These are phyloP conservation scores for Alosa sapidissima DNA, from an alignment of 2,797 vertebrate species.

Conservation along the genomic window DNA sequence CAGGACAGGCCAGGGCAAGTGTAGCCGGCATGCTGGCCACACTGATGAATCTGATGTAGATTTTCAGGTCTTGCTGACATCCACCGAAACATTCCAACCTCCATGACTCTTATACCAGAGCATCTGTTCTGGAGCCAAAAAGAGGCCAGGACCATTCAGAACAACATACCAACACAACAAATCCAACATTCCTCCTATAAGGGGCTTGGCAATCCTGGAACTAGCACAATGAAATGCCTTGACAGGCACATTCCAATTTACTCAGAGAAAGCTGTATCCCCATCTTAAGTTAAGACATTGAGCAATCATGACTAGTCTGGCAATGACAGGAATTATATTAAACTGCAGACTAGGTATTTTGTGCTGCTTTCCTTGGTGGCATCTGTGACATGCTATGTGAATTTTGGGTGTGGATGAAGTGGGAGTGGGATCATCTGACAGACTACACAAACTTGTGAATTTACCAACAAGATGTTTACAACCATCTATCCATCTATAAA, in stretches of 20 bases:
- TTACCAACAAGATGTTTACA: neutral
- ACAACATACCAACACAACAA: constrained; percentile 20
- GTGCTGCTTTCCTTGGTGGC: neutral
- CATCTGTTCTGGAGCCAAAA: constrained; percentile 9
- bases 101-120: neutral
- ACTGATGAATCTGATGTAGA: neutral
- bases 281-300: neutral
- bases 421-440: neutral
- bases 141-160: neutral
- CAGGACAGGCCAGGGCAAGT: neutral
- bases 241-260: constrained; percentile 13
- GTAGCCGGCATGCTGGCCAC: neutral
- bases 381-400: neutral
- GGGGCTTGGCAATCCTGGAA: constrained; percentile 2
- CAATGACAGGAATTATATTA: constrained; percentile 6
- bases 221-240: constrained; percentile 16
- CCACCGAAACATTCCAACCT: neutral
- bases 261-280: neutral
- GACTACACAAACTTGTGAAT: neutral
- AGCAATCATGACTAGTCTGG: constrained; percentile 5
- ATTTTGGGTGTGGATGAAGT: neutral
- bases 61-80: neutral
- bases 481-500: neutral
- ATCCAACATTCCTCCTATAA: neutral
- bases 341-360: neutral